These are phyloP conservation scores for Pogonus chalceus DNA, from an alignment of 1,140 invertebrate genomes.

Conservation along the genomic window DNA sequence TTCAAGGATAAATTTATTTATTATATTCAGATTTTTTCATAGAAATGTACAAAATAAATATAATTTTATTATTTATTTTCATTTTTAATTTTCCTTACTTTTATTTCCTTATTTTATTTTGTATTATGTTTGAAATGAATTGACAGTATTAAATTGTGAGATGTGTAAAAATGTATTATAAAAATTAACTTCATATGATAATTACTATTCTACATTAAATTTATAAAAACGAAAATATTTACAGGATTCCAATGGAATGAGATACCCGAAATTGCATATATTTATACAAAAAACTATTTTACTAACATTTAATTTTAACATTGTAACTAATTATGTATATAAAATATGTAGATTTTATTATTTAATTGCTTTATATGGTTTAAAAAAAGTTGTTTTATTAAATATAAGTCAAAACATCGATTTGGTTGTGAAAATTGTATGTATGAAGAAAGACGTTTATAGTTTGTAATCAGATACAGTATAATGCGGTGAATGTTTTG, in stretches of 20 bases:
- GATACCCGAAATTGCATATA: background rate
- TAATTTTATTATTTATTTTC: constrained; percentile 4
- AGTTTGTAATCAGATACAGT: no score
- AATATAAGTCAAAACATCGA: constrained; percentile 1
- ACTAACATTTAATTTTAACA: background rate
- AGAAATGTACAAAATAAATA: constrained; percentile 7
- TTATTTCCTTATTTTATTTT: background rate
- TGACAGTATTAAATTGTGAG: background rate
- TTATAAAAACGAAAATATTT: background rate
- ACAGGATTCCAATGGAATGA: background rate
- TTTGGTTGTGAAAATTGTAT: background rate
- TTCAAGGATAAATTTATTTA: no score
- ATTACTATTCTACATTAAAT: background rate
- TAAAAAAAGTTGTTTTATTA: background rate
- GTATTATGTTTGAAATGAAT: background rate
- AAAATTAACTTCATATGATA: background rate
- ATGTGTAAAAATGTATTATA: background rate
- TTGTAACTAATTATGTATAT: background rate
- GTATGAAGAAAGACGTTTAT: constrained; percentile 13
- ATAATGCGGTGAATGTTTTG: background rate
- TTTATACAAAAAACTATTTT: constrained; percentile 4
- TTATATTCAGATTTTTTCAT: background rate
- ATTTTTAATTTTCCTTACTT: background rate
- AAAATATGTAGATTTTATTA: background rate
- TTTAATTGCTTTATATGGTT: background rate